Conservation (phyloP, 1,140 invertebrate species). For the Tyrophagus putrescentiae region DNA sequence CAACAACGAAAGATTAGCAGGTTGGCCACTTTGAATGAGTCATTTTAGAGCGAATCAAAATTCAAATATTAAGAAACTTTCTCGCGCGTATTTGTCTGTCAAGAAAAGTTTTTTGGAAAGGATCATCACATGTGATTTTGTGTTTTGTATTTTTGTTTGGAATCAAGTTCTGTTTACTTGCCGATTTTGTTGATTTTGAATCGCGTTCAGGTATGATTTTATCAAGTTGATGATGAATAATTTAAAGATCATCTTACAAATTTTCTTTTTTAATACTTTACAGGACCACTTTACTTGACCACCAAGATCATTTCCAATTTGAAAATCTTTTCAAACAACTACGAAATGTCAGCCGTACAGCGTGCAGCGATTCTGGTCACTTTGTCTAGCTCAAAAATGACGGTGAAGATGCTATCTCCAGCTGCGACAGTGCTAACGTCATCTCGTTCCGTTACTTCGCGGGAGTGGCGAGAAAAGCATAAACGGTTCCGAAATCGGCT, state of each 20-base stretch:
- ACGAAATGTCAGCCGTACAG: too few relatives aligned
- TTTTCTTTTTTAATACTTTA: neutral
- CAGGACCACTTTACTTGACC: neutral
- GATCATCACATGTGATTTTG: neutral
- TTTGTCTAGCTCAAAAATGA: too few relatives aligned
- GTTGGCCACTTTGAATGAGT: neutral
- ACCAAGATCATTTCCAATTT: too few relatives aligned
- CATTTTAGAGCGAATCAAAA: slow-evolving; percentile 33
- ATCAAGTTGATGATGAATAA: neutral
- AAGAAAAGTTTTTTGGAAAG: neutral
- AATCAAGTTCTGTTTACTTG: neutral
- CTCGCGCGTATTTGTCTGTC: too few relatives aligned
- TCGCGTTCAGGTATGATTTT: neutral
- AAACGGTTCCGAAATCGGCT: slow-evolving; percentile 9
- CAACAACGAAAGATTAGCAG: neutral
- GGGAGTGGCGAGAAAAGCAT: slow-evolving; percentile 10
- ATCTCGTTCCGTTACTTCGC: neutral
- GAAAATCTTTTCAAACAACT: too few relatives aligned
- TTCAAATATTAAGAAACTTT: slow-evolving; percentile 34
- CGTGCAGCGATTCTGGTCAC: too few relatives aligned
- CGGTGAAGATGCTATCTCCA: too few relatives aligned
- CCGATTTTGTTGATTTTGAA: neutral
- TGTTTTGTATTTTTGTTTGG: neutral
- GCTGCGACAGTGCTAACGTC: too few relatives aligned
- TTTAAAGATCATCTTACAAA: too few relatives aligned